A percentile compares a stretch with the other conserved stretches of the same genome.
phyloP scores from a whole-genome alignment of 2,888 invertebrate species.

The Ochlodes sylvanus region DNA sequence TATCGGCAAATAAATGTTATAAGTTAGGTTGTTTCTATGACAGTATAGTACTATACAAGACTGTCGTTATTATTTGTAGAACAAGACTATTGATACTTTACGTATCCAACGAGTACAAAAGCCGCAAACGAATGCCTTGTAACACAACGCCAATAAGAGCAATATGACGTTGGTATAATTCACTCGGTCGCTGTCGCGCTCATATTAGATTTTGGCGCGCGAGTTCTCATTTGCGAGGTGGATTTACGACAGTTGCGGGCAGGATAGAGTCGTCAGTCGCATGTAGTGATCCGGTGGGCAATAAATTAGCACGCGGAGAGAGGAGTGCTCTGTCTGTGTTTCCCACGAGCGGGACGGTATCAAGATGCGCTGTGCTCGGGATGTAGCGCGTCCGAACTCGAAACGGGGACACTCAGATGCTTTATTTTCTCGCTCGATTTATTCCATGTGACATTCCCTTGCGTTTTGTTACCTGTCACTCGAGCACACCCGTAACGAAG shows the following conservation, averaged over 20 bases:
- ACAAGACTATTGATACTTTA: slow-evolving; percentile 24
- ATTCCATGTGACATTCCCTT: slow-evolving; percentile 74
- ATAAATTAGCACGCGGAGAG: slow-evolving; percentile 73
- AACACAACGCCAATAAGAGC: slow-evolving; percentile 35
- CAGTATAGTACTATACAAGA: background rate
- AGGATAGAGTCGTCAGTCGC: slow-evolving; percentile 82
- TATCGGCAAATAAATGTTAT: slow-evolving; percentile 3
- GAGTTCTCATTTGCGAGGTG: slow-evolving; percentile 49
- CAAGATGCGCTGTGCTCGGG: slow-evolving; percentile 70
- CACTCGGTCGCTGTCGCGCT: slow-evolving; percentile 44
- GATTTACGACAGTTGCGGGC: slow-evolving; percentile 48
- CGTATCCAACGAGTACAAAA: slow-evolving; percentile 24
- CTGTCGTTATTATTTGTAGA: slow-evolving; percentile 28
- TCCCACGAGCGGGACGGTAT: slow-evolving; percentile 80
- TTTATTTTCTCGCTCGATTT: slow-evolving; percentile 78
- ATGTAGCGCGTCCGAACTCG: slow-evolving; percentile 55
- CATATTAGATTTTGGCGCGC: slow-evolving; percentile 49
- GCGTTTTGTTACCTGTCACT: slow-evolving; percentile 78
- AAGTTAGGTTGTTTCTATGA: background rate
- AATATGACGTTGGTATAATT: slow-evolving; percentile 40
- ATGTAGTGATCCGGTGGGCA: slow-evolving; percentile 71
- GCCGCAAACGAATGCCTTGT: slow-evolving; percentile 20
- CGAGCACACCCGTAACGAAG: slow-evolving; percentile 48
- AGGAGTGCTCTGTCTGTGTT: slow-evolving; percentile 65
- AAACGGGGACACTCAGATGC: slow-evolving; percentile 74